Evolutionary conservation across 2,888 invertebrate species (phyloP).

Genomic region (Julus scanicus): DNA sequence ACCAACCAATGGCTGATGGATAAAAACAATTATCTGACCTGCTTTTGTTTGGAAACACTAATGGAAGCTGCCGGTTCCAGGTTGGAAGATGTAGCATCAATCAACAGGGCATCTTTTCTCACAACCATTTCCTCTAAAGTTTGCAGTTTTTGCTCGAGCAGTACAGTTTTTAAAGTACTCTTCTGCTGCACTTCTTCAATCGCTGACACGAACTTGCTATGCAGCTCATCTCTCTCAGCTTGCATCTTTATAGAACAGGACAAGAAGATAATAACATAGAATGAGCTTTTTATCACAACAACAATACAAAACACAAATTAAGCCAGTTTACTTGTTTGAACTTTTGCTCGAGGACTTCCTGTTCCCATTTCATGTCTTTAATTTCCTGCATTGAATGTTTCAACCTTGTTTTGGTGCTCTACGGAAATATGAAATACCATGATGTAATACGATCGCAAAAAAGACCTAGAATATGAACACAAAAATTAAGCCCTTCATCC

Average conservation of each 20-base stretch:
- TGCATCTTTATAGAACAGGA: constrained; percentile 67
- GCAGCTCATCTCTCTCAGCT: constrained; percentile 81
- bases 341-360: constrained; percentile 78
- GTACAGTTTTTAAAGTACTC: constrained; percentile 81
- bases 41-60: background rate
- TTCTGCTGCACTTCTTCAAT: constrained; percentile 89
- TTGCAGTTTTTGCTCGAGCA: constrained; percentile 80
- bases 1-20: too few relatives aligned
- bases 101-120: constrained; percentile 76
- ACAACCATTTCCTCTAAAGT: constrained; percentile 76
- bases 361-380: constrained; percentile 74
- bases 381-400: constrained; percentile 67
- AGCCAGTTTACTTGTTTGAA: constrained; percentile 74
- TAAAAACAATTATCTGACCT: background rate
- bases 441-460: background rate
- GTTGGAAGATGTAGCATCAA: background rate
- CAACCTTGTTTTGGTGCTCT: constrained; percentile 72
- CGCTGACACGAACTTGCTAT: constrained; percentile 81
- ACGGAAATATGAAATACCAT: constrained; percentile 59
- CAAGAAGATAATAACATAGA: constrained; percentile 2
- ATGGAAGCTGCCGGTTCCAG: background rate
- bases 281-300: background rate
- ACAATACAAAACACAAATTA: background rate
- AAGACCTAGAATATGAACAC: background rate
- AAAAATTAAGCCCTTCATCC: background rate